phyloP scores from a whole-genome alignment of 2,888 invertebrate genomes.

The Strigamia crassipes region DNA sequence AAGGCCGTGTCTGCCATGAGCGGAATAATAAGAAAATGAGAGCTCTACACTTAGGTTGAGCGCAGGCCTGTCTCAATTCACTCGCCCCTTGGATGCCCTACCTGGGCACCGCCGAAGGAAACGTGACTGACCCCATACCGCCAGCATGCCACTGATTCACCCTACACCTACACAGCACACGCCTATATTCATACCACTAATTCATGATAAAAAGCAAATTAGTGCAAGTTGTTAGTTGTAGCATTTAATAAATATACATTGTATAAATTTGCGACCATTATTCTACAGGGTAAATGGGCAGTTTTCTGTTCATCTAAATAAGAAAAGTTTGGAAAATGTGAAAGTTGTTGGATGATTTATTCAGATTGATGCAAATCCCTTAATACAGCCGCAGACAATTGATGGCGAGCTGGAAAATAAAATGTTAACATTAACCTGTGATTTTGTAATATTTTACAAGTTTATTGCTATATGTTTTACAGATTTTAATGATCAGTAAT shows the following conservation, averaged over 20 bases:
- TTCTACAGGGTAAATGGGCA: no score
- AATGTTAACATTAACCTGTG: neutral
- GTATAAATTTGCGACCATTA: neutral
- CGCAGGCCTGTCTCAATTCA: conserved; percentile 11
- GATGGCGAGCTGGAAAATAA: neutral
- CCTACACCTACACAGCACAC: conserved; percentile 16
- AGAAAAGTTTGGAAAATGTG: no score
- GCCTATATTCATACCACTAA: neutral
- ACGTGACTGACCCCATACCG: conserved; percentile 21
- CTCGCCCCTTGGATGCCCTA: conserved; percentile 11
- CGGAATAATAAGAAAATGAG: conserved; percentile 21
- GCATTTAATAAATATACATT: neutral
- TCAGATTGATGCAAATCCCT: no score
- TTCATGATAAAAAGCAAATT: conserved; percentile 5
- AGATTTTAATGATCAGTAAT: conserved; percentile 10
- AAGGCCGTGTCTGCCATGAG: conserved; percentile 17
- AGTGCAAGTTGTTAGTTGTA: neutral
- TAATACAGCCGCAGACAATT: neutral
- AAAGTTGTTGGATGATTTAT: no score
- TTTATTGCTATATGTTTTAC: neutral
- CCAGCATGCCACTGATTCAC: conserved; percentile 21
- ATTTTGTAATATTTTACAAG: neutral
- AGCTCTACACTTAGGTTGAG: conserved; percentile 13
- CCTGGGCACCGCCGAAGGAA: conserved; percentile 21
- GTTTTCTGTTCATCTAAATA: no score